Conservation (phyloP, 2,113 vertebrate species). For the Myotis lucifugus region DNA sequence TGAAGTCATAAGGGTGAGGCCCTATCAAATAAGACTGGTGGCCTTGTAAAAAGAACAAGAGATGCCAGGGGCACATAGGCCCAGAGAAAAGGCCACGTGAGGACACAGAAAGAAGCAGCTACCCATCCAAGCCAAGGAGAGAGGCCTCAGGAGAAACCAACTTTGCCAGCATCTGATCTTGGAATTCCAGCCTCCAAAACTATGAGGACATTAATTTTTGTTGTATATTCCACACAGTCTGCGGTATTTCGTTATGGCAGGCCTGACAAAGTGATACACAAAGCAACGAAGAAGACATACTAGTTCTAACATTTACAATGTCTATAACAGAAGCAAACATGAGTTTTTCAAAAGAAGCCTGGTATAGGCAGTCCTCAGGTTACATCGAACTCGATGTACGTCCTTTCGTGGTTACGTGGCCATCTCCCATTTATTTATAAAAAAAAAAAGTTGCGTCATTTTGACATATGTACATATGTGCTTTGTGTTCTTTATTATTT, state of each 20-base stretch:
- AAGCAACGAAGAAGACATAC: background rate
- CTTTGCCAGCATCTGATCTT: background rate
- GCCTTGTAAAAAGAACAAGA: background rate
- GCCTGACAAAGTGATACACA: background rate
- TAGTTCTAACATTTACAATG: background rate
- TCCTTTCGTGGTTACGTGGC: no score
- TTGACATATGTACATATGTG: no score
- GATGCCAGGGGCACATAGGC: background rate
- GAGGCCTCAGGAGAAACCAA: background rate
- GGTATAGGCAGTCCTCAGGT: no score
- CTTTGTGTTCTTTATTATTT: no score
- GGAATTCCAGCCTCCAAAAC: background rate
- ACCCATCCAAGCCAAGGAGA: background rate
- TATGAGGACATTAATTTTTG: background rate
- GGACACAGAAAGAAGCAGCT: background rate
- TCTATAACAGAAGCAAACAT: background rate
- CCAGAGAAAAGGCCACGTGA: background rate
- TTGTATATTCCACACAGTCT: background rate
- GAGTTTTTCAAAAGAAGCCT: background rate
- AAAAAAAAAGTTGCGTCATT: no score
- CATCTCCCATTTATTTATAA: no score
- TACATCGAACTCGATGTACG: no score
- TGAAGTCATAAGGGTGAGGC: background rate
- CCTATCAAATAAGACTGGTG: background rate
- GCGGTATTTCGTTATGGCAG: background rate